Conservation (phyloP, 2,113 vertebrate genomes). For the Rallus limicola region DNA sequence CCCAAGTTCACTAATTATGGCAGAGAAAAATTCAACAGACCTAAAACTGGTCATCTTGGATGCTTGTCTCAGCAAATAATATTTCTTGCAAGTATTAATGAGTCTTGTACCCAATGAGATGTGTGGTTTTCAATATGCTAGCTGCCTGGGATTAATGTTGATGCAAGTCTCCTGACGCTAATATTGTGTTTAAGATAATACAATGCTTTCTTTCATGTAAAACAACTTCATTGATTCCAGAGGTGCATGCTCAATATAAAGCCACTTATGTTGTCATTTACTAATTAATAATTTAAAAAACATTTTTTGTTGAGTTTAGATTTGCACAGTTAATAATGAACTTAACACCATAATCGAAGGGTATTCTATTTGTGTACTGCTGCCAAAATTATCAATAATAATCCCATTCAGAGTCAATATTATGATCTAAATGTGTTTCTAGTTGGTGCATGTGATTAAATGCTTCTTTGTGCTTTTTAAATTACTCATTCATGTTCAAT, state of each 20-base stretch:
- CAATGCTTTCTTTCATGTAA: slow-evolving; percentile 59
- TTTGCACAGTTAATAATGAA: slow-evolving; percentile 56
- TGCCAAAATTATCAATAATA: slow-evolving; percentile 51
- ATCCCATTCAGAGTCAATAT: slow-evolving; percentile 63
- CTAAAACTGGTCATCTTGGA: background rate
- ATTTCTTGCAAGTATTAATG: background rate
- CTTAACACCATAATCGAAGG: slow-evolving; percentile 64
- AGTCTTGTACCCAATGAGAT: background rate
- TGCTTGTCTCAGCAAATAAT: background rate
- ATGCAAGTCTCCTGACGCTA: background rate
- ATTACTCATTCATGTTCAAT: background rate
- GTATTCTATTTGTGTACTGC: slow-evolving; percentile 25
- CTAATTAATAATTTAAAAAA: slow-evolving; percentile 80
- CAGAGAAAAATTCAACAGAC: background rate
- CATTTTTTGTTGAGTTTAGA: slow-evolving; percentile 71
- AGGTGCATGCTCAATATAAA: slow-evolving; percentile 75
- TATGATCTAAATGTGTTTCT: slow-evolving; percentile 28
- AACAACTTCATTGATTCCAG: slow-evolving; percentile 65
- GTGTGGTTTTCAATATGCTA: background rate
- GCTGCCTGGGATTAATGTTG: background rate
- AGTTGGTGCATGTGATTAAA: slow-evolving; percentile 2
- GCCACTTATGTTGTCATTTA: slow-evolving; percentile 78
- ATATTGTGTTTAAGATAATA: slow-evolving; percentile 55
- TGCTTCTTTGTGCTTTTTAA: background rate
- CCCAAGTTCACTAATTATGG: background rate